Base-by-base conservation (phyloP, 2,797 vertebrate genomes). In the Holocentrus rufus region DNA sequence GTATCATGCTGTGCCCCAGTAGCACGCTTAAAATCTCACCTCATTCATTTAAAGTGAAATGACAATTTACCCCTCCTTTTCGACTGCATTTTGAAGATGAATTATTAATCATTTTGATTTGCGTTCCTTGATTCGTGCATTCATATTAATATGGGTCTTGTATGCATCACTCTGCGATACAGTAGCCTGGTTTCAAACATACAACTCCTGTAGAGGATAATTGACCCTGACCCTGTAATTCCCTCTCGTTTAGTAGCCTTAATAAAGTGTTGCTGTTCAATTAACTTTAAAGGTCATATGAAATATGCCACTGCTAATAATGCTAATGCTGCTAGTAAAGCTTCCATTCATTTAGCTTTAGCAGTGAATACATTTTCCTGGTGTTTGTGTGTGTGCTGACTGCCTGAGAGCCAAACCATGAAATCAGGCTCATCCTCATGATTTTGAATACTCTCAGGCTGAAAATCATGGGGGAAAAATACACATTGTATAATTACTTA, bases 271-370 rank as follows among this genome's bases (percentile, higher is more conserved):
- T 59, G 72, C 56, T 42, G 59, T 79, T 72, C 76, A 64, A 79
- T 86, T 84, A 81, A 58, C 69, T 71, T 63, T 75, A 83, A 85
- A 81, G 85, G 87, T 84, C 58, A 76, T 67, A 67, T 67, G 62
- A 60, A 74, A 69, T 8, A 34, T 34, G 31, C 31, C 52, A 42
- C 67, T 1, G 13, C 57, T 34, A 34, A 34, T 34, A 34, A 34
- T 8, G 31, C 31, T 80, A 72, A 70, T 68, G 55, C 54, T 65
- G 68, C 42, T 84, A 62, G 76, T 79, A 59, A 74, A 67, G 31
- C 57, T 8, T 36, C 22, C 3, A 22, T 72, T 53, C 55, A 68
- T 78, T 82, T 71, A 69, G 74, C n/a, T 57, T 66, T 34, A 34
- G 47, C 27, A 20, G 50, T 39, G 56, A 39, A 34, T 34, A 34